Evolutionary conservation across 2,113 vertebrate species (phyloP).

Genomic region (Hippopotamus amphibius): DNA sequence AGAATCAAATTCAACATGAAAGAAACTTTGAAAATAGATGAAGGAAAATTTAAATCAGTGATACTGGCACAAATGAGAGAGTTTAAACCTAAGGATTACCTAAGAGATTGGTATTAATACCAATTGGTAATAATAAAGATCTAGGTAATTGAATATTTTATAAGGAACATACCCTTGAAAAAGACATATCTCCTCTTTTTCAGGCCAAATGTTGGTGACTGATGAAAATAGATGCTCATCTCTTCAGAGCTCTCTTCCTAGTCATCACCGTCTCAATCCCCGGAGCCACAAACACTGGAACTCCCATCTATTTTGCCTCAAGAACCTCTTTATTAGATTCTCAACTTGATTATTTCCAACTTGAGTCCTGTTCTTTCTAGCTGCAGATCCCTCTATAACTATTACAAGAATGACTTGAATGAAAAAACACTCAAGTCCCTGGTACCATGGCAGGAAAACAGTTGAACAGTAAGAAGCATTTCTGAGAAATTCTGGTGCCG

Average conservation of each 20-base stretch:
- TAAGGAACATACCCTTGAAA: slow-evolving; percentile 40
- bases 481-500: not conserved
- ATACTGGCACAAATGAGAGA: not conserved
- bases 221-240: not conserved
- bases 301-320: not conserved
- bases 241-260: not conserved
- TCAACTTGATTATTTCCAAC: not conserved
- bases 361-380: not conserved
- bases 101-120: not conserved
- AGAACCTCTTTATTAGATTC: slow-evolving; percentile 9
- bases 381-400: not conserved
- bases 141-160: not conserved
- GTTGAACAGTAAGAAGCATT: not conserved
- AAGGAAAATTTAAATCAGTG: slow-evolving; percentile 3
- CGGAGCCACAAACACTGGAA: not conserved
- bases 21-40: slow-evolving; percentile 39
- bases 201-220: not conserved
- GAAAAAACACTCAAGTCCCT: not conserved
- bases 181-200: not conserved
- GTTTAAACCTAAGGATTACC: not conserved
- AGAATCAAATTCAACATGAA: slow-evolving; percentile 38
- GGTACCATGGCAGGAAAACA: not conserved
- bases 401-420: not conserved
- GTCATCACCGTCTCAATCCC: not conserved
- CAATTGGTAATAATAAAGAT: not conserved